Base-by-base conservation (phyloP, 2,797 vertebrate genomes). In the Champsocephalus esox region DNA sequence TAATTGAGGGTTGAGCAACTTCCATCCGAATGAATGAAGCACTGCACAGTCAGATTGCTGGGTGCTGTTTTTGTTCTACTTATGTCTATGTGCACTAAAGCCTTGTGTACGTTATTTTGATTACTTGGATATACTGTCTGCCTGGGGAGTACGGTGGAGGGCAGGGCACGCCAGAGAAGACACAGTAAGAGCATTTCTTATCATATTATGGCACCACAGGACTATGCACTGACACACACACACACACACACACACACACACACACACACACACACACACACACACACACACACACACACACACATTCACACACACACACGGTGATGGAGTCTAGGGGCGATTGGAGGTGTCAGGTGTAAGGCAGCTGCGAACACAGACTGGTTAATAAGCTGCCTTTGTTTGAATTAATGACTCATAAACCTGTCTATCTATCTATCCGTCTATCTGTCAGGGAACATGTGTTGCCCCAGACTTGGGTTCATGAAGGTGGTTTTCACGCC, bases 351-450 rank as follows among this genome's bases (percentile, higher is more conserved):
- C 92, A 93, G 92, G 92, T 93, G 92, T 84, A 83, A 77, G 60
- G 70, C 92, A 93, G 92, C 92, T 93, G 92, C 81, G 87, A 80
- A 82, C 80, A 64, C 86, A 87, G 89, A 78, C 88, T 85, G 87
- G 89, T 93, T 92, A 93, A 93, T 93, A 92, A 90, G 90, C 86
- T 12, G 82, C 85, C 91, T 87, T 85, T 89, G 81, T 89, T 85
- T 91, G 79, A 92, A 91, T 93, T 90, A 93, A 93, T 92, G 92
- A 89, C 87, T 91, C 86, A 89, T 92, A 90, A 91, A 92, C 75
- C 79, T 74, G 82, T 87, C 83, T 64, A 38, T 81, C 69, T 61
- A 43, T 75, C 69, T 70, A 34, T 84, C 80, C 69, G 56, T 82
- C 86, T 75, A 11, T 70, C 75, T 66, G 66, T 81, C 79, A 64